A percentile compares a stretch with the other conserved stretches of the same genome.
Conservation (phyloP, 2,113 vertebrate species). For the Oenanthe melanoleuca region DNA sequence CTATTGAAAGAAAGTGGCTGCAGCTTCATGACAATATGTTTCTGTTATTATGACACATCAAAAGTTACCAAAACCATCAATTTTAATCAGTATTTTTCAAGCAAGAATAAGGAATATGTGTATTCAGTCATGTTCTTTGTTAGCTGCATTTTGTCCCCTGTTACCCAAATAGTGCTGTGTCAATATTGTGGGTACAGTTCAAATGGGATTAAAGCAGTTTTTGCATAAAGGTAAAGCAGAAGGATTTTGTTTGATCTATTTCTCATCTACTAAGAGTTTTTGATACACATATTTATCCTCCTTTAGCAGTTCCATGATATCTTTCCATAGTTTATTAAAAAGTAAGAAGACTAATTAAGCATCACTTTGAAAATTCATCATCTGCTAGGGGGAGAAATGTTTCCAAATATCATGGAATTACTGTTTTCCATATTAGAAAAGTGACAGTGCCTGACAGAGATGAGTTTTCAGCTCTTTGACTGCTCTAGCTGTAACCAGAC, state of each 20-base stretch:
- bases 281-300: constrained; percentile 52
- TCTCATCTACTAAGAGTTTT: constrained; percentile 27
- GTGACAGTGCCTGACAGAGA: not conserved
- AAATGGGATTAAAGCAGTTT: constrained; percentile 24
- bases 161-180: not conserved
- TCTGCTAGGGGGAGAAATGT: not conserved
- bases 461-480: not conserved
- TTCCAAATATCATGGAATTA: not conserved
- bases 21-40: not conserved
- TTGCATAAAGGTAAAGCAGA: not conserved
- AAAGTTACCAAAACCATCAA: not conserved
- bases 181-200: not conserved
- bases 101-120: not conserved
- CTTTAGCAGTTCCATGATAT: not conserved
- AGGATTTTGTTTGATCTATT: constrained; percentile 17
- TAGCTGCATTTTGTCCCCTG: not conserved
- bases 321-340: constrained; percentile 41
- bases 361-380: constrained; percentile 40
- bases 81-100: not conserved
- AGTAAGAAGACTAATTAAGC: constrained; percentile 58
- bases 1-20: not conserved
- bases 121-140: not conserved
- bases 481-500: not conserved
- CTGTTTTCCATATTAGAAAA: not conserved
- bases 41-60: not conserved